Conservation (phyloP, 1,140 invertebrate genomes). For the Dreissena rostriformis region DNA sequence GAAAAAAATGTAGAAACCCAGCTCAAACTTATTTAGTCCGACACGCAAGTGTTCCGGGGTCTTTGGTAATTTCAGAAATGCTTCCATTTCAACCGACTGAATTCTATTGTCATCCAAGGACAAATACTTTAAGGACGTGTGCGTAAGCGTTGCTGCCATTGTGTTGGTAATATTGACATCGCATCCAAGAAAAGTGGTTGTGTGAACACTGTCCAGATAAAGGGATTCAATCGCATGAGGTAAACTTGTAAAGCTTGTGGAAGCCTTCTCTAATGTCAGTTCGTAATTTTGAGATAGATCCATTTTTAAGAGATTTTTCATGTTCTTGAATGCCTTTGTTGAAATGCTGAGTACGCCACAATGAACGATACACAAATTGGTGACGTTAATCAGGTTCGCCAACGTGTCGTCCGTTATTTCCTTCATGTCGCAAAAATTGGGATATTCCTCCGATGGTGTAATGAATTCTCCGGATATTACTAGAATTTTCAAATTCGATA, state of each 20-base stretch:
- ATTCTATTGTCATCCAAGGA: conserved; percentile 15
- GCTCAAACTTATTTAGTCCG: not conserved
- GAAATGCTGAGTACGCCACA: too few relatives aligned
- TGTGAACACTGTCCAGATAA: not conserved
- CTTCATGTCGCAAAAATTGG: too few relatives aligned
- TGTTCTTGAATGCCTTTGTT: too few relatives aligned
- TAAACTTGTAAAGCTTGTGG: not conserved
- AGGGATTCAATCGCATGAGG: not conserved
- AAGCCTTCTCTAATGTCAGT: not conserved
- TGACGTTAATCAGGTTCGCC: too few relatives aligned
- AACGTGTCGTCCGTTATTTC: too few relatives aligned
- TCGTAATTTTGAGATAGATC: conserved; percentile 26
- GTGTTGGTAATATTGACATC: not conserved
- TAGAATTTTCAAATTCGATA: too few relatives aligned
- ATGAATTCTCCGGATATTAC: too few relatives aligned
- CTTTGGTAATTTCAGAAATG: not conserved
- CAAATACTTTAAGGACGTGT: conserved; percentile 8
- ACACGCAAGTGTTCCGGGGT: not conserved
- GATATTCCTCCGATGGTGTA: too few relatives aligned
- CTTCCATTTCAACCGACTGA: not conserved
- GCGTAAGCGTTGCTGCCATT: not conserved
- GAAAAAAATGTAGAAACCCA: conserved; percentile 22
- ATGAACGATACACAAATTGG: too few relatives aligned
- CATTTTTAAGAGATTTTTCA: not conserved
- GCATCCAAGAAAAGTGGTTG: not conserved